These are phyloP conservation scores for Megalops cyprinoides DNA, from an alignment of 2,797 vertebrate genomes.

Conservation along the genomic window DNA sequence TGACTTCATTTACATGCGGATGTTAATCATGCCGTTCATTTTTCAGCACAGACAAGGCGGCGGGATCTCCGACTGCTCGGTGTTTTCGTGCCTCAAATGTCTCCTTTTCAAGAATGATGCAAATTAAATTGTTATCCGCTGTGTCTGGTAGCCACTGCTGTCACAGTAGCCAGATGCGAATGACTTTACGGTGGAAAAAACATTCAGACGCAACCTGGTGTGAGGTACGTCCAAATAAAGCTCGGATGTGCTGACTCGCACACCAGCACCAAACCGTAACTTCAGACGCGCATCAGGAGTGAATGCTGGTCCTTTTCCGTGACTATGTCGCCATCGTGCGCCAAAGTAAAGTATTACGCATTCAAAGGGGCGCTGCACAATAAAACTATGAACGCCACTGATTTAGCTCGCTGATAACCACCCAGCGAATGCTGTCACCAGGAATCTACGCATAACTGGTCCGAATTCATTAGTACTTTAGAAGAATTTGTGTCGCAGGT, in stretches of 20 bases:
- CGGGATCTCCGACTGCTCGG: too few species aligned
- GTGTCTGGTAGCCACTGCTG: too few species aligned
- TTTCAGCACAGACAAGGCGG: too few species aligned
- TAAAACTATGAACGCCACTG: too few species aligned
- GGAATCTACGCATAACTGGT: too few species aligned
- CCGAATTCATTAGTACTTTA: too few species aligned
- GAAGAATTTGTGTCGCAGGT: too few species aligned
- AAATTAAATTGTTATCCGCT: neutral
- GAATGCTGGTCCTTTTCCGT: neutral
- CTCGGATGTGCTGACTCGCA: neutral
- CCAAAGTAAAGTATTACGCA: neutral
- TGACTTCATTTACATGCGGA: too few species aligned
- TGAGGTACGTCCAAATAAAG: neutral
- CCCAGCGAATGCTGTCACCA: too few species aligned
- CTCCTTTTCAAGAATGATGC: neutral
- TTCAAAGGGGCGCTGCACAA: neutral
- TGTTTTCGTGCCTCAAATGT: neutral
- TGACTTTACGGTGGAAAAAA: neutral
- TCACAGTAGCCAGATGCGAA: neutral
- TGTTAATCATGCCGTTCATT: too few species aligned
- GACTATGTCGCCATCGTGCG: constrained; percentile 6
- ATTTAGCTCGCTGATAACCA: too few species aligned
- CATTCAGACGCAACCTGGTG: neutral
- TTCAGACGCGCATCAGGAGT: neutral
- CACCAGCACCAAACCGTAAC: neutral